A percentile compares a stretch with the other conserved stretches of the same genome.
Conservation (phyloP, 92 coral and sea anemone genomes). For the Heteractis magnifica region DNA sequence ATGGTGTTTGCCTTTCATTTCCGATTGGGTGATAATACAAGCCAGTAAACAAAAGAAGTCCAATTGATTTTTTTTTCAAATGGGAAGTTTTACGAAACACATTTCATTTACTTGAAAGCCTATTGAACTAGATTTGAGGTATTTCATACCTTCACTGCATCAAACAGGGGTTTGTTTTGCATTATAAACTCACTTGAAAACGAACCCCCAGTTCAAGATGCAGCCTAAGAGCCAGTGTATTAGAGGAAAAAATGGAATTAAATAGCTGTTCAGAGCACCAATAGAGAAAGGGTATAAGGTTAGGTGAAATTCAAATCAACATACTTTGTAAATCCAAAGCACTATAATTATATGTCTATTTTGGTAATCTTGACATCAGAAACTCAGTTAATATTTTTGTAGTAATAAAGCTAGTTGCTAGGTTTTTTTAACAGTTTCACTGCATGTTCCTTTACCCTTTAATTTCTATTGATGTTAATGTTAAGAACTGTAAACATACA, state of each 20-base stretch:
- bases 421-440: no score
- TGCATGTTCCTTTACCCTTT: no score
- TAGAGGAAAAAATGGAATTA: not conserved
- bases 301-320: no score
- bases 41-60: not conserved
- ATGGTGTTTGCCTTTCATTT: not conserved
- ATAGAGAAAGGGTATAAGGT: no score
- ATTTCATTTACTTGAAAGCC: not conserved
- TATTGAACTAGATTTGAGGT: not conserved
- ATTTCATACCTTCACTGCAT: not conserved
- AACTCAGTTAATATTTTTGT: no score
- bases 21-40: not conserved
- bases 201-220: not conserved
- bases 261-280: no score
- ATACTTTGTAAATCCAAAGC: no score
- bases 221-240: not conserved
- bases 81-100: not conserved
- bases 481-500: no score
- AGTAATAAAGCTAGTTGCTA: no score
- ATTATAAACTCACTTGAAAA: not conserved
- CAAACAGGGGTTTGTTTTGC: not conserved
- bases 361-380: no score
- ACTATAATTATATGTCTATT: no score
- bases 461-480: no score
- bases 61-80: not conserved